Evolutionary conservation across 2,888 invertebrate species (phyloP), one percentile per base, ranked within the genome.

Genomic region (Rapana venosa): DNA sequence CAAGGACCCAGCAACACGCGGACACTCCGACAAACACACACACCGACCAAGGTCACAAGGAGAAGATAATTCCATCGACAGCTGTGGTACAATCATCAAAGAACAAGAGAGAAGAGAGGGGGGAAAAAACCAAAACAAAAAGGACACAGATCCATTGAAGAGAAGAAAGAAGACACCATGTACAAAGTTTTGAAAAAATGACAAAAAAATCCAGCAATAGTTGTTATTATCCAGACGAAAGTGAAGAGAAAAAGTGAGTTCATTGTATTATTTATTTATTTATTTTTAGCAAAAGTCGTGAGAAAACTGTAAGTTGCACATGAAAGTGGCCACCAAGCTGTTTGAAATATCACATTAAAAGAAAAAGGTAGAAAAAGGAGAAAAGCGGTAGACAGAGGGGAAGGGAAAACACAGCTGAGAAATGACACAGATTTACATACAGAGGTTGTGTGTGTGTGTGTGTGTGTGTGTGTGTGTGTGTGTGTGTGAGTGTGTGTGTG

Each of bases 391-490:
- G n/a, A 26, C 74, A 74, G 22, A 70, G 74, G 74, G 1, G 13
- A 74, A n/a, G 13, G 11, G 6, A 4, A n/a, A n/a, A n/a, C 11
- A n/a, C 22, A n/a, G 11, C 13, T 13, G 13, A n/a, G 13, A 74
- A n/a, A 74, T 26, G 26, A 15, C 6, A 74, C 11, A n/a, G 11
- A 74, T 1, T n/a, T 1, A n/a, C 11, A 26, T 13, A 30, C 26
- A 74, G n/a, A 26, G 8, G 0, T 26, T 74, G n/a, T 8, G 74
- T 74, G n/a, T 8, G 74, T 74, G 74, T 2, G 74, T 8, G n/a
- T n/a, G 74, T 74, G 74, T n/a, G 74, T 74, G 74, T 74, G 74
- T 74, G 74, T n/a, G 74, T 74, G 30, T 74, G 74, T 74, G 74
- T 74, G 74, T 30, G 30, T 74, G 74, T 74, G 30, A n/a, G 74